Conservation (phyloP, 2,888 invertebrate genomes). For the Nezara viridula region DNA sequence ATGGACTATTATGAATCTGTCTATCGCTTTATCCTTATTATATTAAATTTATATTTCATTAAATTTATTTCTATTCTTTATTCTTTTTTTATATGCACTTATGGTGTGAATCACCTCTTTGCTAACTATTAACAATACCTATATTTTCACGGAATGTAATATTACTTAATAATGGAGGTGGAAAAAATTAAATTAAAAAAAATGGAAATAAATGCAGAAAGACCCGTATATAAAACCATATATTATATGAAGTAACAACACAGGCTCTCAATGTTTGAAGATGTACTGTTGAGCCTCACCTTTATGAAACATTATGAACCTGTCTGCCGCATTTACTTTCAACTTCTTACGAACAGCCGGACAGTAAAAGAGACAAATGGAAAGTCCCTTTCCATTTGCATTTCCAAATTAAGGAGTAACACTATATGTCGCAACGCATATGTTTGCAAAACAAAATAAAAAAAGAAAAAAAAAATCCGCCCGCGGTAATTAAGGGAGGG, state of each 20-base stretch:
- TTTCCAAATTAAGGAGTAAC: slow-evolving; percentile 37
- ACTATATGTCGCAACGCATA: background rate
- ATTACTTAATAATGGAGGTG: too few species aligned
- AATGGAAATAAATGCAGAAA: too few species aligned
- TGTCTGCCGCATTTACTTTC: background rate
- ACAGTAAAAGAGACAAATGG: background rate
- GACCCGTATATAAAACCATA: too few species aligned
- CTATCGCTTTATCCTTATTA: too few species aligned
- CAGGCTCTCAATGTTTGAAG: background rate
- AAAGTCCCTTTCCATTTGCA: background rate
- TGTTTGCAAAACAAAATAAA: background rate
- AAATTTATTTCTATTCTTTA: too few species aligned
- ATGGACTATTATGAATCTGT: too few species aligned
- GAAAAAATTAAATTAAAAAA: too few species aligned
- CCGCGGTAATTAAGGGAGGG: background rate
- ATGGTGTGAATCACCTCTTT: too few species aligned
- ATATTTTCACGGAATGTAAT: too few species aligned
- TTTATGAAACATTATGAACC: background rate
- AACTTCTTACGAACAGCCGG: background rate
- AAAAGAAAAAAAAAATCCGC: background rate
- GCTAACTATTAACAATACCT: too few species aligned
- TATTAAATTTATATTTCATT: too few species aligned
- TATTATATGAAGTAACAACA: background rate
- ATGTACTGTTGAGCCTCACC: background rate
- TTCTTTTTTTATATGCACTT: too few species aligned